Evolutionary conservation across 2,113 vertebrate genomes (phyloP), one percentile per base, ranked within the genome.

Genomic region (Tachysurus fulvidraco): DNA sequence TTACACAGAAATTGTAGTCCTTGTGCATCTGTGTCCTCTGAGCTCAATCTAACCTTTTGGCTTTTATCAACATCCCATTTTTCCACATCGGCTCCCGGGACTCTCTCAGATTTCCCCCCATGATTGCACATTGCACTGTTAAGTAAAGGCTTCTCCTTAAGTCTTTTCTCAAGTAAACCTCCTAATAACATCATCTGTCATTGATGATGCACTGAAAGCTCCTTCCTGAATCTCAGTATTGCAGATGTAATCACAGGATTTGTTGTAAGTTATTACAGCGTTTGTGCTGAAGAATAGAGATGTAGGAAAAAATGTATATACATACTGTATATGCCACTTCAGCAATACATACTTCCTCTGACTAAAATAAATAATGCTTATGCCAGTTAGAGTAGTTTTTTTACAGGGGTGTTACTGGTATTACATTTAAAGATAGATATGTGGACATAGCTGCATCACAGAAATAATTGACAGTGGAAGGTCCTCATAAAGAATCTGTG

Each of bases 31-130:
- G 86, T 30, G n/a, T 73, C 71, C 69, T 76, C 44, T 52, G 55
- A 81, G n/a, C 17, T 25, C 46, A 55, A n/a, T 65, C 80, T 65
- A 65, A 44, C 65, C 85, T 81, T 41, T 71, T 60, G 13, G n/a
- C 79, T 83, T 82, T 76, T 54, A 77, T 82, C 59, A 64, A 76
- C 69, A 87, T 76, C 85, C 57, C 64, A 44, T 81, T 71, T 74
- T 65, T 83, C 41, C 55, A 41, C 44, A 82, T 59, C 64, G 59
- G 64, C 57, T 30, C 11, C 46, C 11, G 6, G 59, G 44, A 60
- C 52, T 30, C 17, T 52, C 60, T 30, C 44, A 46, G 8, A 50
- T 78, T 21, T 30, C 10, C 2, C 54, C 25, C 81, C 28, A 21
- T 41, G 54, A 74, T 81, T 86, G 64, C 57, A 69, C 44, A 69